Conservation (phyloP, 2,797 vertebrate genomes). For the Babyrousa celebensis region DNA sequence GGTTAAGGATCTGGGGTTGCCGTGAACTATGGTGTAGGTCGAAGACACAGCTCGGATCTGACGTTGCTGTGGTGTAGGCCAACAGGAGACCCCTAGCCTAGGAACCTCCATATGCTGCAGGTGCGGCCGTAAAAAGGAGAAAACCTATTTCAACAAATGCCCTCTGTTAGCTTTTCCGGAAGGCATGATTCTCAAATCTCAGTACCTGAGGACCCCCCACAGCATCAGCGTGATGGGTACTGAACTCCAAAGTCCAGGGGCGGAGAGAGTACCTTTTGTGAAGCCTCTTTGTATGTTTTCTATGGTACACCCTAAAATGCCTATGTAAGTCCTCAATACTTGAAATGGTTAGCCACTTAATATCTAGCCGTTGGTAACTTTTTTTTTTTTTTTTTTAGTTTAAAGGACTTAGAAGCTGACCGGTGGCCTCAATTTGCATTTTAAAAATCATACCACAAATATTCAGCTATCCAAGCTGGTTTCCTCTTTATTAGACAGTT, state of each 20-base stretch:
- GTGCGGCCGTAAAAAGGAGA: not conserved
- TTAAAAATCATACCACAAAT: slow-evolving; percentile 17
- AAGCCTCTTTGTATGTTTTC: not conserved
- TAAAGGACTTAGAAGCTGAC: not conserved
- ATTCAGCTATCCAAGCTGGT: not conserved
- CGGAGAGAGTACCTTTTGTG: not conserved
- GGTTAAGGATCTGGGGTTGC: too few species aligned
- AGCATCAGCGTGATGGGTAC: not conserved
- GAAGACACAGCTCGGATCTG: too few species aligned
- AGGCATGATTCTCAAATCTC: not conserved
- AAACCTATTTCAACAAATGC: not conserved
- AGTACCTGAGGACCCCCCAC: not conserved
- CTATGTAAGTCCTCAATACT: not conserved
- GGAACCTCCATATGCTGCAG: too few species aligned
- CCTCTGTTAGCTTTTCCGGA: not conserved
- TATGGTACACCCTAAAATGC: not conserved
- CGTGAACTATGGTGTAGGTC: too few species aligned
- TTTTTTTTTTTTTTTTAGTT: not conserved
- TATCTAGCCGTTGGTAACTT: not conserved
- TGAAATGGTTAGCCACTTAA: not conserved
- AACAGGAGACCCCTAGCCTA: too few species aligned
- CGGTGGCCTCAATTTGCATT: not conserved
- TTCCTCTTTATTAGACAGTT: slow-evolving; percentile 25
- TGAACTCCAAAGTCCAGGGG: not conserved
- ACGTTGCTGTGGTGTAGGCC: too few species aligned